phyloP scores from a whole-genome alignment of 2,888 invertebrate genomes.

The Agrypnus murinus region DNA sequence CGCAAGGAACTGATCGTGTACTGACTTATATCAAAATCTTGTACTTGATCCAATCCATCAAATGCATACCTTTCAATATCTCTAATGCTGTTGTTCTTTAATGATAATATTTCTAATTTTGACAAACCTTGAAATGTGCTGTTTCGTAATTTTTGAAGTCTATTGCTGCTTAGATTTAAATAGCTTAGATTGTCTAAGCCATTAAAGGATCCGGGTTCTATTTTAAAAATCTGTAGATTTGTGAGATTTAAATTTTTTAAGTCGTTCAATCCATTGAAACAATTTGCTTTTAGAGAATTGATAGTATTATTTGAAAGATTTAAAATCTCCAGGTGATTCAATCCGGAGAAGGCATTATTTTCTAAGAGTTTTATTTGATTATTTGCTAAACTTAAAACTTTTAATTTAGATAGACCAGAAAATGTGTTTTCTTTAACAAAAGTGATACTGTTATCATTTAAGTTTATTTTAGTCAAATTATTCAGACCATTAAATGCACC shows the following conservation, averaged over 20 bases:
- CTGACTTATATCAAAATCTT: conserved; percentile 16
- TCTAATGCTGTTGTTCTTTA: conserved; percentile 20
- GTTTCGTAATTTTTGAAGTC: not conserved
- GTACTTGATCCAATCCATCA: conserved; percentile 1
- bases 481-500: conserved; percentile 6
- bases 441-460: not conserved
- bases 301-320: conserved; percentile 23
- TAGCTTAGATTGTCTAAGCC: conserved; percentile 7
- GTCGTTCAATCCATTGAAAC: conserved; percentile 21
- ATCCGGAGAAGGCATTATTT: conserved; percentile 1
- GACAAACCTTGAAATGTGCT: conserved; percentile 2
- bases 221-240: not conserved
- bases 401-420: conserved; percentile 7
- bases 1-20: conserved; percentile 15
- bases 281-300: not conserved
- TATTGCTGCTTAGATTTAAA: conserved; percentile 8
- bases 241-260: conserved; percentile 18
- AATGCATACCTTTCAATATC: conserved; percentile 11
- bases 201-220: not conserved
- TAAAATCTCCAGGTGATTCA: conserved; percentile 1
- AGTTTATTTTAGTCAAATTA: not conserved
- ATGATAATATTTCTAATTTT: conserved; percentile 8
- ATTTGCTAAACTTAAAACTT: not conserved
- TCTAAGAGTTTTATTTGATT: conserved; percentile 17
- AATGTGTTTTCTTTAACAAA: not conserved